phyloP scores from a whole-genome alignment of 2,888 invertebrate genomes.

The Conops quadrifasciatus region DNA sequence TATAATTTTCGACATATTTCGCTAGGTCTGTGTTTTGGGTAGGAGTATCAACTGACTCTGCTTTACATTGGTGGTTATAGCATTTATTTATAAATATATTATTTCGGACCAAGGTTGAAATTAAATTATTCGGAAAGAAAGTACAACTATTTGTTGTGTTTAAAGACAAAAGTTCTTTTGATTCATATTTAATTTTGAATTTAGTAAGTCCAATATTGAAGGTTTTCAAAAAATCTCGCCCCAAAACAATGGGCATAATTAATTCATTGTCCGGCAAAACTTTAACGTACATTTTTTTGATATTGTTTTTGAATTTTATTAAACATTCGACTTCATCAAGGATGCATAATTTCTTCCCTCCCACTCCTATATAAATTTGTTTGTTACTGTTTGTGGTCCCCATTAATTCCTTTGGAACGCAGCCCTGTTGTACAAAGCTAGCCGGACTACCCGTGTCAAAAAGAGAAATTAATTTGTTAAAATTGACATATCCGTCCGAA shows the following conservation, averaged over 20 bases:
- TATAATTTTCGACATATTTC: neutral
- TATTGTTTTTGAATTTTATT: constrained; percentile 30
- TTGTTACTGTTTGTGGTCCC: constrained; percentile 1
- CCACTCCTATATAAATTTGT: constrained; percentile 15
- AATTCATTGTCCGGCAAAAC: constrained; percentile 35
- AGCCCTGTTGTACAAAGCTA: constrained; percentile 21
- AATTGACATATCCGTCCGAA: neutral
- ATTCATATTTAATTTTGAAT: too few species aligned
- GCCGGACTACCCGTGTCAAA: constrained; percentile 38
- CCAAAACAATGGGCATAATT: constrained; percentile 34
- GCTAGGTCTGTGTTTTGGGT: neutral
- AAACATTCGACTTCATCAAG: constrained; percentile 11
- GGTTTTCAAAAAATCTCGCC: constrained; percentile 34
- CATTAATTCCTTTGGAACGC: neutral
- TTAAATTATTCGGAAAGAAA: neutral
- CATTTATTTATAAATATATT: neutral
- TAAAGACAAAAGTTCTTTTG: too few species aligned
- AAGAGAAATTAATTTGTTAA: constrained; percentile 29
- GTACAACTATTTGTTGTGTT: too few species aligned
- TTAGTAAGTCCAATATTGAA: constrained; percentile 18
- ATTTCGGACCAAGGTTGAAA: neutral
- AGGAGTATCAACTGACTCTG: neutral
- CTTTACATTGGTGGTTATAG: neutral
- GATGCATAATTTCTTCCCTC: constrained; percentile 14
- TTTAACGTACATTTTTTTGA: too few species aligned